Evolutionary conservation across 2,113 vertebrate species (phyloP).

Genomic region (Mastomys coucha): DNA sequence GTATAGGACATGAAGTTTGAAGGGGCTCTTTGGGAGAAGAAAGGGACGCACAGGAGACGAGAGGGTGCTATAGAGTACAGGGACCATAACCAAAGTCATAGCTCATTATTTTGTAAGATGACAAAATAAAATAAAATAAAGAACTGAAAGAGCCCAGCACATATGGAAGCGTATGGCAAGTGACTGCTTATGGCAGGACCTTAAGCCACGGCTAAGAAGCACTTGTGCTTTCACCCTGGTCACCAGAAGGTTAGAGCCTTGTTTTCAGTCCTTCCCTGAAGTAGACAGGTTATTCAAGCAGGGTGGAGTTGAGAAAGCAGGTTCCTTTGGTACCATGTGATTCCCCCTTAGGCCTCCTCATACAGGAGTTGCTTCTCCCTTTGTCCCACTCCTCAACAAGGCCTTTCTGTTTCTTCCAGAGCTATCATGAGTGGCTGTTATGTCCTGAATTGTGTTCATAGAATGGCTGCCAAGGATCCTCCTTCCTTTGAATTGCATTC

Average conservation of each 20-base stretch:
- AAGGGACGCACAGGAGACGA: neutral
- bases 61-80: neutral
- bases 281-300: neutral
- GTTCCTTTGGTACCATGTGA: neutral
- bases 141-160: neutral
- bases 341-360: neutral
- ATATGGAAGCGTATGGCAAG: neutral
- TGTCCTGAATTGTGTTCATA: neutral
- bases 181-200: neutral
- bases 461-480: neutral
- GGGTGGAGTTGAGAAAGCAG: neutral
- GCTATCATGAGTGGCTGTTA: neutral
- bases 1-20: neutral
- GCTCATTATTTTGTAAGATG: neutral
- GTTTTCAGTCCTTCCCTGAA: neutral
- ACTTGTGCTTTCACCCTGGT: neutral
- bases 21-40: neutral
- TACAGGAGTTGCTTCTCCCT: neutral
- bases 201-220: neutral
- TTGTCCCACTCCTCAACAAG: neutral
- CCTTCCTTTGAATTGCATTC: neutral
- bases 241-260: neutral
- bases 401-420: conserved; percentile 13
- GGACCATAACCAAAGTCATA: neutral
- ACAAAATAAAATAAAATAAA: too few species aligned